These are phyloP conservation scores for Cryptotis parvus DNA, from an alignment of 2,113 vertebrate genomes.

Conservation along the genomic window DNA sequence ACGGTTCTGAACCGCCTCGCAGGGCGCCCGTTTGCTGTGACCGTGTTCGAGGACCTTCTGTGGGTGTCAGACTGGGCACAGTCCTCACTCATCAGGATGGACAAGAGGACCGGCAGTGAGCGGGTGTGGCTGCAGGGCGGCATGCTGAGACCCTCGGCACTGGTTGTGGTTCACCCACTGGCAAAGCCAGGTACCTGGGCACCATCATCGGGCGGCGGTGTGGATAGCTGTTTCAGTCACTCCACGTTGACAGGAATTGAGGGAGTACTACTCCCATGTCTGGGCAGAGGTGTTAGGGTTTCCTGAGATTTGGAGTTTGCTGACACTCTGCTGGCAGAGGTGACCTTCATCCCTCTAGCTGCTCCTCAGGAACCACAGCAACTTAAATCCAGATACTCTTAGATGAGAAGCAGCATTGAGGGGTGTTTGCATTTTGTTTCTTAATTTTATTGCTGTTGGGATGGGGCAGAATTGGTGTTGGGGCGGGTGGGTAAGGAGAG, in stretches of 20 bases:
- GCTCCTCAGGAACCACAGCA: not conserved
- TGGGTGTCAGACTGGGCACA: conserved; percentile 93
- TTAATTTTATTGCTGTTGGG: too few species aligned
- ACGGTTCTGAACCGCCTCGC: conserved; percentile 66
- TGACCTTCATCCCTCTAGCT: not conserved
- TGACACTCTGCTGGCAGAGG: not conserved
- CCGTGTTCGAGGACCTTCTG: conserved; percentile 93
- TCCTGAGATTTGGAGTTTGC: not conserved
- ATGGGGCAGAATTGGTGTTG: too few species aligned
- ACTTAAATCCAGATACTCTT: not conserved
- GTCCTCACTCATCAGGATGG: conserved; percentile 89
- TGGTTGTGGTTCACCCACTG: conserved; percentile 94
- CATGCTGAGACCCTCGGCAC: conserved; percentile 92
- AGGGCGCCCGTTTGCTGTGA: conserved; percentile 92
- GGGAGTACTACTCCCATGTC: not conserved
- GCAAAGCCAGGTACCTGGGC: conserved; percentile 93
- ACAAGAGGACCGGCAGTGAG: conserved; percentile 92
- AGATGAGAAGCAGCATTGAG: not conserved
- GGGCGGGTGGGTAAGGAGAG: too few species aligned
- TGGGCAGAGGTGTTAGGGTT: conserved; percentile 18
- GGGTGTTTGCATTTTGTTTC: not conserved
- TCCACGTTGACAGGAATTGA: not conserved
- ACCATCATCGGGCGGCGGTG: conserved; percentile 30
- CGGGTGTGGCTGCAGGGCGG: conserved; percentile 89
- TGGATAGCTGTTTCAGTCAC: not conserved